Conservation (phyloP, 2,888 invertebrate species). For the Cyclophora punctaria region DNA sequence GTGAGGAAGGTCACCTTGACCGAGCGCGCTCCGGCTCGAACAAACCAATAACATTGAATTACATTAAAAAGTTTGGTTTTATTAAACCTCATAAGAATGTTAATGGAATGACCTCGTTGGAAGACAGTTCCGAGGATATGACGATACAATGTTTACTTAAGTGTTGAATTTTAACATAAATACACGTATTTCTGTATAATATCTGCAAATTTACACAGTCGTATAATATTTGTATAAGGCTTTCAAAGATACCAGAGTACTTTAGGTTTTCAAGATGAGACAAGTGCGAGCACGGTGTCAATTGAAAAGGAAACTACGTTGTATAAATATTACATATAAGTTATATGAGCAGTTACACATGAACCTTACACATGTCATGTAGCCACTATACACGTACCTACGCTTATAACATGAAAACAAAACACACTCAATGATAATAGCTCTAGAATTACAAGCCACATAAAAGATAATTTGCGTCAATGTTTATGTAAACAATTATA, state of each 20-base stretch:
- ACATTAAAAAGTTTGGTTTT: conserved; percentile 19
- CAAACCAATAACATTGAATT: conserved; percentile 27
- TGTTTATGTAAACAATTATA: conserved; percentile 35
- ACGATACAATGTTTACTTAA: conserved; percentile 4
- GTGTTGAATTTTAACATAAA: conserved; percentile 1
- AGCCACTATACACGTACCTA: conserved; percentile 7
- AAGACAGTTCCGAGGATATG: conserved; percentile 12
- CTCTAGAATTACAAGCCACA: conserved; percentile 27
- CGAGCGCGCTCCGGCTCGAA: conserved; percentile 40
- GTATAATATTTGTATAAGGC: conserved; percentile 2
- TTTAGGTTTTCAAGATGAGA: background rate
- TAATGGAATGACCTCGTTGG: conserved; percentile 20
- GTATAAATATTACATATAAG: conserved; percentile 15
- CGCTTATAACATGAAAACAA: conserved; percentile 17
- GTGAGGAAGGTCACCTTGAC: conserved; percentile 67
- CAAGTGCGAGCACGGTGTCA: conserved; percentile 2
- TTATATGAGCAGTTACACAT: too few species aligned
- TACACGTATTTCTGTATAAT: background rate
- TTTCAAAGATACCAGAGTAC: background rate
- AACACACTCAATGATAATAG: conserved; percentile 18
- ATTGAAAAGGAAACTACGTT: conserved; percentile 16
- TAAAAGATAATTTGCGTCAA: conserved; percentile 38
- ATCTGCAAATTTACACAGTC: conserved; percentile 1
- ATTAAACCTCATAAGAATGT: conserved; percentile 14
- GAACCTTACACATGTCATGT: background rate